Percentiles rank a stretch among this genome's conserved stretches.
Conservation (phyloP, 2,888 invertebrate species). For the Eristalinus sepulchralis region DNA sequence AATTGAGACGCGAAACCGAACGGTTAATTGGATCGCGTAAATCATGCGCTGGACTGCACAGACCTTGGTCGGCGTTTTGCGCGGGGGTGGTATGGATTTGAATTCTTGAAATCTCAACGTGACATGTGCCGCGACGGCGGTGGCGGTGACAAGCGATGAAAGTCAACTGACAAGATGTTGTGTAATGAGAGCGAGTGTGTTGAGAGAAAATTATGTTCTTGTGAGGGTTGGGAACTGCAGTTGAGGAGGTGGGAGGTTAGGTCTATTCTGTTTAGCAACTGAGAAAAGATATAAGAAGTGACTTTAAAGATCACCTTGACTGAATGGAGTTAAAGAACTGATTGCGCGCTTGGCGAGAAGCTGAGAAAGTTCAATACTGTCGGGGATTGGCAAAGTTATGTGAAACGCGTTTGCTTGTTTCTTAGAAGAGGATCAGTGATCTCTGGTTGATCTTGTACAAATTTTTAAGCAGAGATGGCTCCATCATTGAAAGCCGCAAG, state of each 20-base stretch:
- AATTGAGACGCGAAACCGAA: conserved; percentile 16
- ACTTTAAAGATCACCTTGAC: no score
- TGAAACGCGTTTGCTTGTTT: no score
- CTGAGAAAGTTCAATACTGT: no score
- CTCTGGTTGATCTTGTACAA: no score
- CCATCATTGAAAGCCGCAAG: no score
- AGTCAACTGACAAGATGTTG: not conserved
- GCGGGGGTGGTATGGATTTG: not conserved
- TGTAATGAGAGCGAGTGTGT: not conserved
- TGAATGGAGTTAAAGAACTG: no score
- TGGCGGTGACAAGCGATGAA: not conserved
- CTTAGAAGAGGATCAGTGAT: no score
- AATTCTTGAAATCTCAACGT: not conserved
- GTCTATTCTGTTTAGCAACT: not conserved
- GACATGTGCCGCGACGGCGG: not conserved
- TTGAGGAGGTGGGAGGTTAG: not conserved
- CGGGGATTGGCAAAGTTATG: no score
- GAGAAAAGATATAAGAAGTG: no score
- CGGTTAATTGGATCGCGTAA: conserved; percentile 22
- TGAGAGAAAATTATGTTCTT: not conserved
- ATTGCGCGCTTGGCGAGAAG: no score
- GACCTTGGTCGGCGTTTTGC: not conserved
- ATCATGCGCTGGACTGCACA: not conserved
- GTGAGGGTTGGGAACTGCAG: not conserved
- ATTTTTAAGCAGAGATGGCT: no score